Conservation (phyloP, 2,797 vertebrate species). For the Semaprochilodus insignis region DNA sequence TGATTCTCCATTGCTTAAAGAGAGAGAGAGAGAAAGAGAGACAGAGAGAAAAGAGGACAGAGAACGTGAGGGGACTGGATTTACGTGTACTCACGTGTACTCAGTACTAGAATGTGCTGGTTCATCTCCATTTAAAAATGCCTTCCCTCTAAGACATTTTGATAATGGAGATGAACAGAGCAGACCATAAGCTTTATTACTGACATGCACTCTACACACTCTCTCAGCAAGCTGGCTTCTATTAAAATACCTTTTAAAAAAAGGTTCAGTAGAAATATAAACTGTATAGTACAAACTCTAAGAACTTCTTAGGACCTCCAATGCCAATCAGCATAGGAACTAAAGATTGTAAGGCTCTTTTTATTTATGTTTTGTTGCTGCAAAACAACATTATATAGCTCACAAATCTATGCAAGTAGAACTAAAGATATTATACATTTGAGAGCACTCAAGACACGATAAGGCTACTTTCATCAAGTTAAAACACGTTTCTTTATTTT, state of each 20-base stretch:
- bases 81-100: neutral
- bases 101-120: constrained; percentile 12
- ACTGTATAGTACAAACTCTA: no score
- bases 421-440: no score
- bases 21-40: neutral
- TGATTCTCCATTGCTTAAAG: constrained; percentile 90
- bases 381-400: no score
- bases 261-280: no score
- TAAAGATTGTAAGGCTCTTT: no score
- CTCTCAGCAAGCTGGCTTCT: neutral
- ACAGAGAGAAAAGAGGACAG: neutral
- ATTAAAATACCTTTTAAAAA: no score
- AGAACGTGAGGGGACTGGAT: neutral
- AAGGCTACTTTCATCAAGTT: no score
- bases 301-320: no score
- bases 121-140: constrained; percentile 15
- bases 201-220: neutral
- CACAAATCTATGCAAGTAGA: no score
- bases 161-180: constrained; percentile 22
- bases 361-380: no score
- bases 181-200: neutral
- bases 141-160: constrained; percentile 5
- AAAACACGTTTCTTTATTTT: neutral
- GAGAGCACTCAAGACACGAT: no score
- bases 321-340: no score